Conservation (phyloP, 2,888 invertebrate genomes). For the Caenorhabditis plicata region DNA sequence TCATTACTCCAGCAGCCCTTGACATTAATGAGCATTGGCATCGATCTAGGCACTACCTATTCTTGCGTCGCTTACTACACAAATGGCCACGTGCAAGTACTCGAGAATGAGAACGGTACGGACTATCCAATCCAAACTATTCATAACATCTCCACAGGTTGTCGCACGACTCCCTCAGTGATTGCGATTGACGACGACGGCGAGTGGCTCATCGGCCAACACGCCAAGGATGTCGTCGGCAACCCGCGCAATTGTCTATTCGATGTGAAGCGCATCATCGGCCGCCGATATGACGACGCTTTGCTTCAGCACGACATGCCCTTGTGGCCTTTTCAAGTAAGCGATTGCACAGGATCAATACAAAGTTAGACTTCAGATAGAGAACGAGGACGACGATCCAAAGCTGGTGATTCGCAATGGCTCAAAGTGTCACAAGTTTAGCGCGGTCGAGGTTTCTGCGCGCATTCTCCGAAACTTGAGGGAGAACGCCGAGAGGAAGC, state of each 20-base stretch:
- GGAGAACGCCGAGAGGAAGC: constrained; percentile 25
- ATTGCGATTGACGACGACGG: constrained; percentile 29
- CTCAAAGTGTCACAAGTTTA: constrained; percentile 4
- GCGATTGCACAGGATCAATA: too few relatives aligned
- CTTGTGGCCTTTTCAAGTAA: constrained; percentile 24
- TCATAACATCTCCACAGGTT: constrained; percentile 8
- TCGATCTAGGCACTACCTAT: constrained; percentile 31
- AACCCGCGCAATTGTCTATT: constrained; percentile 19
- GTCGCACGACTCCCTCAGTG: constrained; percentile 29
- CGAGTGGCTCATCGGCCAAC: constrained; percentile 24
- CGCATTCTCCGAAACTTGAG: constrained; percentile 20
- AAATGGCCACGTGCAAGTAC: constrained; percentile 16
- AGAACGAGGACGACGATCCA: constrained; percentile 12
- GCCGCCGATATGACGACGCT: constrained; percentile 22
- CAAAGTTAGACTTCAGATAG: too few relatives aligned
- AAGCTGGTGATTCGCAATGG: constrained; percentile 12
- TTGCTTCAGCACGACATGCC: constrained; percentile 25
- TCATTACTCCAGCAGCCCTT: too few relatives aligned
- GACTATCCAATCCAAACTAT: too few relatives aligned
- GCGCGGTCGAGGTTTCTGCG: constrained; percentile 13
- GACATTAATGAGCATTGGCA: constrained; percentile 35
- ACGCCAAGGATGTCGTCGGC: constrained; percentile 24
- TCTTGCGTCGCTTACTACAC: constrained; percentile 27
- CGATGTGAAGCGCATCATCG: constrained; percentile 31
- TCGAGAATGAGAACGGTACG: constrained; percentile 35